phyloP scores from a whole-genome alignment of 2,113 vertebrate genomes.

The Oenanthe melanoleuca region DNA sequence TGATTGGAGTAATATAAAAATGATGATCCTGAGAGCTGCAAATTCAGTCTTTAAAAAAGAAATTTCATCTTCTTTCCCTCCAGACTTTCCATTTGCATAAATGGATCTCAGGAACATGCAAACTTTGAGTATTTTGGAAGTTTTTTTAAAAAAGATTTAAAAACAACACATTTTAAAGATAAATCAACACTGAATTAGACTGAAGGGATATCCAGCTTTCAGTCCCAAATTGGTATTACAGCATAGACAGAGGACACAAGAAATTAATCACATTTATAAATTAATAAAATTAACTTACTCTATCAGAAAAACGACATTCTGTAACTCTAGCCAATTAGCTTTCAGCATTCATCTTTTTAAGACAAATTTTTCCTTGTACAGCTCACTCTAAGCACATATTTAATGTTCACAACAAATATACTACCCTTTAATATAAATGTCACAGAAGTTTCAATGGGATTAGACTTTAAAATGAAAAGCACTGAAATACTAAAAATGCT shows the following conservation, averaged over 20 bases:
- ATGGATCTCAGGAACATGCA: neutral
- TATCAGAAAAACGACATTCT: neutral
- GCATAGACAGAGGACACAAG: neutral
- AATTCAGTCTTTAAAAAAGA: neutral
- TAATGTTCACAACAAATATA: neutral
- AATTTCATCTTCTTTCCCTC: neutral
- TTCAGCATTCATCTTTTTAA: neutral
- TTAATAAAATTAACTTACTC: neutral
- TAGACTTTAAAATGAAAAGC: neutral
- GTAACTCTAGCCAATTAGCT: neutral
- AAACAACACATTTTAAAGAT: neutral
- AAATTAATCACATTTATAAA: neutral
- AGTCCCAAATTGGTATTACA: neutral
- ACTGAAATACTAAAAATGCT: neutral
- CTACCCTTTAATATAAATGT: neutral
- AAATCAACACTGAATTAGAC: neutral
- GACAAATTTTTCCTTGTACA: neutral
- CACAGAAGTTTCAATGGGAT: neutral
- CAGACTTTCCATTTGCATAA: neutral
- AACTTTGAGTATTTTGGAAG: neutral
- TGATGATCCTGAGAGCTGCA: neutral
- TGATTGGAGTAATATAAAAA: neutral
- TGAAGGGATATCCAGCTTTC: neutral
- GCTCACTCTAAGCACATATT: neutral
- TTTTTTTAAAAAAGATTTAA: neutral